Evolutionary conservation across 2,797 vertebrate genomes (phyloP), one percentile per base, ranked within the genome.

Genomic region (Coluber constrictor): DNA sequence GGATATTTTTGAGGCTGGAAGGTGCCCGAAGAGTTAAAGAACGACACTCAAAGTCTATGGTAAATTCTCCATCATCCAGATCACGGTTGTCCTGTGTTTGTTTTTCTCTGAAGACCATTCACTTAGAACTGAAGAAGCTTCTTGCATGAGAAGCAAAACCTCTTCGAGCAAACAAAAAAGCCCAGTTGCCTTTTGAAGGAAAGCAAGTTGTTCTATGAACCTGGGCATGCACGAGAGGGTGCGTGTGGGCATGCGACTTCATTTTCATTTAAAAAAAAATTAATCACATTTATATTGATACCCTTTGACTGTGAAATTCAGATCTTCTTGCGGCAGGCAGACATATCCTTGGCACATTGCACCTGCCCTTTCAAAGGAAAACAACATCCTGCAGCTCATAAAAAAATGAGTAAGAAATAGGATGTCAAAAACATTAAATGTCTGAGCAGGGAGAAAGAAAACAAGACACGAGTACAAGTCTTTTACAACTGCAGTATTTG

Each of bases 1-100:
- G 8, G 29, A n/a, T 3, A 79, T 0, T 0, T 54, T 2, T 0
- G 16, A 13, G 89, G 63, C 86, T 47, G 1, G 0, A 51, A 3
- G 4, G 11, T 29, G 27, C 11, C 61, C 4, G 2, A 63, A 70
- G n/a, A 32, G 66, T 32, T 74, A 74, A 74, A 37, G 15, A 74
- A 74, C 18, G n/a, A 74, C 66, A 32, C 2, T 66, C 13, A 1
- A 25, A 60, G 25, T 60, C 23, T 60, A 25, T 25, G 23, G 59
- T 54, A 25, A 7, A 9, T 60, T 23, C 59, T 23, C 59, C 4
- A 1, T 60, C 59, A 60, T 60, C 59, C 20, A 60, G 20, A 6
- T 59, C 57, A 23, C 7, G 2, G 57, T 59, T 59, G 7, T 51
- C 47, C 47, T 37, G 37, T 37, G 37, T 60, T 60, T 23, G 6